Conservation (phyloP, 2,113 vertebrate genomes). For the Odontophorus gujanensis region DNA sequence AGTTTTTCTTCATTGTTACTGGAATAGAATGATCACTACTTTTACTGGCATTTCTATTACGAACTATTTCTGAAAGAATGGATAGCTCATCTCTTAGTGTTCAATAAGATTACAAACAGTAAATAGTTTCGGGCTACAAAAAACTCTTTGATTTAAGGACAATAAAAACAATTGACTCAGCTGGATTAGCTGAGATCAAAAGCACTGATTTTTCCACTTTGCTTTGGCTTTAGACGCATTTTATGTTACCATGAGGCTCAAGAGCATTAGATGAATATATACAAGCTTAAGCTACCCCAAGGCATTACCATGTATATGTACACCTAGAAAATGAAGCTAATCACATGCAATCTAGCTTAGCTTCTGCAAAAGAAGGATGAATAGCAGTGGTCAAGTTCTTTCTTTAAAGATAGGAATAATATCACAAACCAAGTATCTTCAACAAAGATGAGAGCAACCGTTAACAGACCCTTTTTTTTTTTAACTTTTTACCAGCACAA, state of each 20-base stretch:
- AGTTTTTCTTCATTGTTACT: not conserved
- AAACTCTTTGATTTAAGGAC: not conserved
- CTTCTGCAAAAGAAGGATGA: not conserved
- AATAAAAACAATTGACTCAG: not conserved
- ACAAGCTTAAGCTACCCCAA: not conserved
- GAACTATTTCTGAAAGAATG: not conserved
- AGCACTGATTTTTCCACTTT: not conserved
- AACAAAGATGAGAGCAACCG: not conserved
- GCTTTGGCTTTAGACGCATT: not conserved
- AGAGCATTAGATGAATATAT: not conserved
- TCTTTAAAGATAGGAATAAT: not conserved
- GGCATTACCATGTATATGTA: fast-evolving
- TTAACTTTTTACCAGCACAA: not conserved
- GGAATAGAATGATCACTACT: not conserved
- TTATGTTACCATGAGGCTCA: not conserved
- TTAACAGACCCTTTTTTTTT: not conserved
- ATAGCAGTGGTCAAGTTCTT: not conserved
- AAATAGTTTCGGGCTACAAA: not conserved
- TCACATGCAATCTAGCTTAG: not conserved
- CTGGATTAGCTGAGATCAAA: not conserved
- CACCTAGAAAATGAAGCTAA: not conserved
- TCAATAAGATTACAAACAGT: not conserved
- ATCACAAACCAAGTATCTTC: not conserved
- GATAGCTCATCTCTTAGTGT: not conserved
- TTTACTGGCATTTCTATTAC: not conserved